A percentile compares a stretch with the other conserved stretches of the same genome.
phyloP scores from a whole-genome alignment of 2,797 vertebrate species.

The Hemitrygon akajei region DNA sequence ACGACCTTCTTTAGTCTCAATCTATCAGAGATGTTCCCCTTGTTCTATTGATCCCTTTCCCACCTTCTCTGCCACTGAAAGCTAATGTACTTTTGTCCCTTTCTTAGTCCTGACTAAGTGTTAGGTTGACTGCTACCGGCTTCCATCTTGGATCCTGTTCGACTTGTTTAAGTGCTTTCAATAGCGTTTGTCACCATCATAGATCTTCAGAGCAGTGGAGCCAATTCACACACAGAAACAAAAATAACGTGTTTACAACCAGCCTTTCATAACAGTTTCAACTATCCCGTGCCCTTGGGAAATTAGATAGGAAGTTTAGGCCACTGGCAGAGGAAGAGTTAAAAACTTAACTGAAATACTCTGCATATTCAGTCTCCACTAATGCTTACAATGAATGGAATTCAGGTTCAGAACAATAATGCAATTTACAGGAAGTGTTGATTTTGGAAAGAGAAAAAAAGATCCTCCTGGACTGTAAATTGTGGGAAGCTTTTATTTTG shows the following conservation, averaged over 20 bases:
- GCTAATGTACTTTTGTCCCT: no score
- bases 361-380: background rate
- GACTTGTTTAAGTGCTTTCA: no score
- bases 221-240: background rate
- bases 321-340: constrained; percentile 8
- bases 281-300: background rate
- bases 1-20: no score
- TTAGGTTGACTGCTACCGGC: no score
- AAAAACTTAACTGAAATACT: background rate
- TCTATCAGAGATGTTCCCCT: no score
- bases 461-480: constrained; percentile 13
- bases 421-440: constrained; percentile 1
- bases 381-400: constrained; percentile 6
- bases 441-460: constrained; percentile 15
- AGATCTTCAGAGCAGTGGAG: background rate
- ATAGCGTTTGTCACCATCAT: background rate
- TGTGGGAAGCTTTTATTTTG: constrained; percentile 1
- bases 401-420: constrained; percentile 13
- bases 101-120: no score
- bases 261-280: background rate
- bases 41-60: no score
- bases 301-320: background rate
- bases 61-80: no score
- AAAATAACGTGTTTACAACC: background rate
- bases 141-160: no score